Base-by-base conservation (phyloP, 2,113 vertebrate species). In the Atlantisia rogersi region DNA sequence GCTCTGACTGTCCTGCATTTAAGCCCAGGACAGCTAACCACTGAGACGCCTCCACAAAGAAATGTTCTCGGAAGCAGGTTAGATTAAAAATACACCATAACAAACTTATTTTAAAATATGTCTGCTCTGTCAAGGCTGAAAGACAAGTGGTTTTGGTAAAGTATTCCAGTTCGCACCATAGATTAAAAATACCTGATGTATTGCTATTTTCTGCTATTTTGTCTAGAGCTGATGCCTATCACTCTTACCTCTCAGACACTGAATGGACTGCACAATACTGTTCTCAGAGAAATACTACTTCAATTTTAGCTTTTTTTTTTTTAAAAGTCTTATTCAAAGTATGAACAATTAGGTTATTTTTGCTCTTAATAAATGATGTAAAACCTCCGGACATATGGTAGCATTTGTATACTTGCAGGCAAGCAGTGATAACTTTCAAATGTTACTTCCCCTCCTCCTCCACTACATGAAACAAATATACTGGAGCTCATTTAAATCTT, bases 381-480 rank as follows among this genome's bases (percentile, higher is more conserved):
- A 94, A 95, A 71, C 65, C 76, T 92, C 95, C 25, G 1, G 85
- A 86, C 94, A 96, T 95, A 96, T 92, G 90, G 94, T 88, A 96
- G 60, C 83, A 88, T 96, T 93, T 94, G 73, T 82, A 44, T 46
- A 91, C 74, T 95, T 96, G 32, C 80, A 96, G 81, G 91, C 86
- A 93, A 90, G 86, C 24, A 4, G 70, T 82, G 88, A 82, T 92
- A 96, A 88, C 94, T 96, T 96, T 95, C 95, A 94, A 96, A 96
- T 95, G 92, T 96, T 97, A 95, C 83, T 96, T 96, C 90, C 82
- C 91, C 88, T 86, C 91, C 82, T 97, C 90, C 94, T 90, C 88
- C 94, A 83, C 73, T 86, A 65, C 32, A 84, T 50, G 83, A 86
- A 96, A 92, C 80, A 94, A 95, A 95, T 68, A 91, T 8, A 86